These are phyloP conservation scores for Xestia xanthographa DNA, from an alignment of 2,888 invertebrate genomes.

Conservation along the genomic window DNA sequence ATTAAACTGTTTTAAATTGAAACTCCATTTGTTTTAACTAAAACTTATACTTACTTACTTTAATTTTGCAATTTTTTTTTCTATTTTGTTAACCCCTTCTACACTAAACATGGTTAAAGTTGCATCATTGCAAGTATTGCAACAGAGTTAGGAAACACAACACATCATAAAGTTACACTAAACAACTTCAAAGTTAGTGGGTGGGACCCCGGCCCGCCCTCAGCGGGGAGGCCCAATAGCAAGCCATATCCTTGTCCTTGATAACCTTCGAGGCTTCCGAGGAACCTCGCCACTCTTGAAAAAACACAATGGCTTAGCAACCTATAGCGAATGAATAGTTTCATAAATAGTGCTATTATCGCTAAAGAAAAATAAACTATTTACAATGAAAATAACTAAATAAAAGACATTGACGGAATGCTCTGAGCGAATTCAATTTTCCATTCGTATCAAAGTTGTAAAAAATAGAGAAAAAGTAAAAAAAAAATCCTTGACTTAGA, in stretches of 20 bases:
- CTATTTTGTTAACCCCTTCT: conserved; percentile 7
- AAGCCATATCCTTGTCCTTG: conserved; percentile 69
- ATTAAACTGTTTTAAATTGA: conserved; percentile 46
- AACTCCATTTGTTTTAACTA: conserved; percentile 49
- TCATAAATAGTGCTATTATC: conserved; percentile 48
- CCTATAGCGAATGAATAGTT: conserved; percentile 66
- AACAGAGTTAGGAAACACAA: conserved; percentile 13
- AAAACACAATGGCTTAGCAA: conserved; percentile 63
- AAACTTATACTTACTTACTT: conserved; percentile 29
- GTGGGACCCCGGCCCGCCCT: conserved; percentile 76
- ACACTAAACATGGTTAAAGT: conserved; percentile 43
- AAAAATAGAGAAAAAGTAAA: neutral
- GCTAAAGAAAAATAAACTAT: conserved; percentile 54
- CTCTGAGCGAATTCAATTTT: conserved; percentile 58
- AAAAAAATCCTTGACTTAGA: neutral
- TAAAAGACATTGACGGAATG: conserved; percentile 47
- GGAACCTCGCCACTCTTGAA: conserved; percentile 62
- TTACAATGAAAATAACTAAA: conserved; percentile 42
- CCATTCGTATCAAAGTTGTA: conserved; percentile 12
- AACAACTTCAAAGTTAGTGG: conserved; percentile 53
- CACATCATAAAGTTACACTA: conserved; percentile 21
- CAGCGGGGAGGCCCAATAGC: conserved; percentile 74
- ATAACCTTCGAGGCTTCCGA: conserved; percentile 66
- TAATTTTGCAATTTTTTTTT: conserved; percentile 33
- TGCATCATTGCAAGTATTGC: neutral